Base-by-base conservation (phyloP, 1,140 invertebrate genomes). In the Rhizoglyphus robini region DNA sequence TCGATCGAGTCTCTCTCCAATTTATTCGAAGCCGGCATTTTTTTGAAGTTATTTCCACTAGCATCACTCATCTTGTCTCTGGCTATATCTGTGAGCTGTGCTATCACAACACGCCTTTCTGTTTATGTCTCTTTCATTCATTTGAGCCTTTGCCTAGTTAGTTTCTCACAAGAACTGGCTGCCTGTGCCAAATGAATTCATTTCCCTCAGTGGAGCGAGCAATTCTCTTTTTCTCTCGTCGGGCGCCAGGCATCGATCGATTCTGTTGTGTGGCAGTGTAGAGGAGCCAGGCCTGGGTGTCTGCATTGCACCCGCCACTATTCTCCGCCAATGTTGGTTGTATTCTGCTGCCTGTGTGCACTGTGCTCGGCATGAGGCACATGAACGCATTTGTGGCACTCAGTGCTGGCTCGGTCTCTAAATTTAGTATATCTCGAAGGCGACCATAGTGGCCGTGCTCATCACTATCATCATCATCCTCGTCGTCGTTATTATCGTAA, bases 11-110 rank as follows among this genome's bases (percentile, higher is more conserved):
- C 36, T 41, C 18, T 11, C 36, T 41, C 51, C 51, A 54, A 54
- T 54, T 54, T 54, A 54, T 54, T 54, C 51, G 51, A 23, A 54
- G 51, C 51, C 51, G 51, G 51, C 51, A 54, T 54, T 54, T 54
- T 54, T 41, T 54, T 32, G 8, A 54, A 54, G 5, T 54, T 27
- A 54, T 54, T 54, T 54, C 51, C 51, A 54, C 51, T 41, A 54
- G 51, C 51, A 54, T 54, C 51, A 20, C 20, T 54, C 51, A 54
- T 54, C 8, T 20, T 54, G 41, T 46, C 15, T 23, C n/a, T n/a
- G n/a, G n/a, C n/a, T n/a, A 23, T 23, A 15, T 54, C 8, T 54
- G 51, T 54, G 51, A 8, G 20, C 51, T 54, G 15, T 46, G 41
- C 31, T 15, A 54, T 25, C 51, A 8, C 51, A 54, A 23, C 51